Evolutionary conservation across 2,113 vertebrate species (phyloP).

Genomic region (Myrmophylax atrothorax): DNA sequence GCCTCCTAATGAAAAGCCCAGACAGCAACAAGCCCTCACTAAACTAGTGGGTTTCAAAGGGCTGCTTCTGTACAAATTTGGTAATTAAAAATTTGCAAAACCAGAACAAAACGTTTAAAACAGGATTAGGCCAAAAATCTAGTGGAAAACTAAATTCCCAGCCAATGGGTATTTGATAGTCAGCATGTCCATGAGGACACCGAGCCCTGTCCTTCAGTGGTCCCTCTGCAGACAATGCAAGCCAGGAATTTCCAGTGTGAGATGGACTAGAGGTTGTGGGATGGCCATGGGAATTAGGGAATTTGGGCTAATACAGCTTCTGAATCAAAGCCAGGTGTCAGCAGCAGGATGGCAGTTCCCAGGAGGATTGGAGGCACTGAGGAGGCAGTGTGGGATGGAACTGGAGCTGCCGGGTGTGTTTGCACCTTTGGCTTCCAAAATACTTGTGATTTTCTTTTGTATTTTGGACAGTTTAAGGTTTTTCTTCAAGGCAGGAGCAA

Average conservation of each 20-base stretch:
- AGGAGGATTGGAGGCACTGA: rapidly evolving
- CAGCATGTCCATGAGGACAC: not conserved
- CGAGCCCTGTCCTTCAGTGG: not conserved
- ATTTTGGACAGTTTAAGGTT: not conserved
- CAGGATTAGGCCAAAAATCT: not conserved
- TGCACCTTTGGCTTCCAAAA: not conserved
- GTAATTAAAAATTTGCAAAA: not conserved
- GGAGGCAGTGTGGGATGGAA: not conserved
- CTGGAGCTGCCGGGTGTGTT: not conserved
- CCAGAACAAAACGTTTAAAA: not conserved
- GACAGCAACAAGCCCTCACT: not conserved
- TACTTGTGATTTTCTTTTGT: rapidly evolving
- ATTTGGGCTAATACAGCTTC: not conserved
- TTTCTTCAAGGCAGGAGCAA: not conserved
- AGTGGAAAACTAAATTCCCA: not conserved
- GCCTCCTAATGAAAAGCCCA: not conserved
- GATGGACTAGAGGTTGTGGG: not conserved
- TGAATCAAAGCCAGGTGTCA: not conserved
- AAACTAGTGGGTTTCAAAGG: not conserved
- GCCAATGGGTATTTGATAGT: rapidly evolving
- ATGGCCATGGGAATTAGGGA: not conserved
- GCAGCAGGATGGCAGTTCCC: not conserved
- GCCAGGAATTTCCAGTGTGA: not conserved
- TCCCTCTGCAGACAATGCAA: rapidly evolving
- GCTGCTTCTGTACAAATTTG: not conserved